Evolutionary conservation across 2,888 invertebrate species (phyloP).

Genomic region (Metopia argyrocephala): DNA sequence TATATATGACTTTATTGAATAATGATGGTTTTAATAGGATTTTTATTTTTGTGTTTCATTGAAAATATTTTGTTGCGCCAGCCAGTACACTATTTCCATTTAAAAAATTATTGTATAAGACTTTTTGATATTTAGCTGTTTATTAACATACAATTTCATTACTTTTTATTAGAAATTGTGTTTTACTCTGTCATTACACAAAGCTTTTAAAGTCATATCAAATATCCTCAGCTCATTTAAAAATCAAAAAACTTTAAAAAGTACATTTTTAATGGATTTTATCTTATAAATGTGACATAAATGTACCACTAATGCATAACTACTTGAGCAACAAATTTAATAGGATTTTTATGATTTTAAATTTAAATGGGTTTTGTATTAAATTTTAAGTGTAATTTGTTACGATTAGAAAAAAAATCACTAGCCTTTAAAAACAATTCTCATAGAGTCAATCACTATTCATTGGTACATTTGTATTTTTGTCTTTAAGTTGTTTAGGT

Average conservation of each 20-base stretch:
- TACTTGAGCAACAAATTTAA: not conserved
- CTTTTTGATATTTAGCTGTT: no score
- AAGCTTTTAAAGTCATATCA: slow-evolving; percentile 54
- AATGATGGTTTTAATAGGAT: slow-evolving; percentile 33
- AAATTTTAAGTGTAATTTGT: no score
- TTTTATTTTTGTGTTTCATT: not conserved
- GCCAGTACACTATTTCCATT: slow-evolving; percentile 18
- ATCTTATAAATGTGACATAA: slow-evolving; percentile 24
- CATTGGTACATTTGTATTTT: no score
- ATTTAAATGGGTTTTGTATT: not conserved
- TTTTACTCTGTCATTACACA: slow-evolving; percentile 12
- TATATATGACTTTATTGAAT: slow-evolving; percentile 45
- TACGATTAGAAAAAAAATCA: no score
- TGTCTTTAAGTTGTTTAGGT: no score
- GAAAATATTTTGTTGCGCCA: not conserved
- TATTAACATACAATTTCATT: no score
- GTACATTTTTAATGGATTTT: slow-evolving; percentile 55
- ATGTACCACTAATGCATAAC: slow-evolving; percentile 12
- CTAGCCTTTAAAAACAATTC: no score
- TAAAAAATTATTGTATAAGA: no score
- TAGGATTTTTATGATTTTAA: not conserved
- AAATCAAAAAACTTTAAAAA: slow-evolving; percentile 13
- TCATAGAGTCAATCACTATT: no score
- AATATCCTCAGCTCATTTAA: slow-evolving; percentile 29
- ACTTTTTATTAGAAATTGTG: slow-evolving; percentile 25